Conservation (phyloP, 2,113 vertebrate genomes). For the Mola mola region DNA sequence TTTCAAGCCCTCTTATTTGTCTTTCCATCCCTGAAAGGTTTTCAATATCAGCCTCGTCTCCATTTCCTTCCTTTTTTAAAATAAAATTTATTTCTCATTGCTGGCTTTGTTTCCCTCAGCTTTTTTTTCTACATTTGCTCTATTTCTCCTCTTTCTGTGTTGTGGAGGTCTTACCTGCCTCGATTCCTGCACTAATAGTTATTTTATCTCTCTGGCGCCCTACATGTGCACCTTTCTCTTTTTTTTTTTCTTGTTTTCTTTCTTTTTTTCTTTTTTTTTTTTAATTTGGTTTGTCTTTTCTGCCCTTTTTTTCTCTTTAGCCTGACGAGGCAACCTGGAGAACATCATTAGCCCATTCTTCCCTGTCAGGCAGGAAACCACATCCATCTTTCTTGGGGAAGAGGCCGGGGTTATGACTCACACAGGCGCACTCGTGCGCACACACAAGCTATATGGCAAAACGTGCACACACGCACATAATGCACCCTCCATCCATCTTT, state of each 20-base stretch:
- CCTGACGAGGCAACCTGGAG: constrained; percentile 55
- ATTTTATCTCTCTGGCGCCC: constrained; percentile 59
- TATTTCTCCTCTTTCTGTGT: background rate
- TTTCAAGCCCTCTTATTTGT: background rate
- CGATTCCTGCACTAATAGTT: constrained; percentile 65
- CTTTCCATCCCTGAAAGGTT: constrained; percentile 15
- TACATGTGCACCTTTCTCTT: constrained; percentile 12
- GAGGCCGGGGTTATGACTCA: constrained; percentile 68
- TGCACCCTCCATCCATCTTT: constrained; percentile 51
- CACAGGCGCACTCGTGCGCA: constrained; percentile 13
- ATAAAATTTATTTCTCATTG: background rate
- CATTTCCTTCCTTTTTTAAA: constrained; percentile 2
- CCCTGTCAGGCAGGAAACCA: constrained; percentile 67
- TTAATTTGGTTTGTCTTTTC: constrained; percentile 18
- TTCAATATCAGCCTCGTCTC: background rate
- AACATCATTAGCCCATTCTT: constrained; percentile 71
- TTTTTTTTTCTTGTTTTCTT: constrained; percentile 23
- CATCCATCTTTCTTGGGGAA: constrained; percentile 66
- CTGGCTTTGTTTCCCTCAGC: constrained; percentile 23
- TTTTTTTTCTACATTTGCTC: constrained; percentile 3
- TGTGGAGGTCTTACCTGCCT: background rate
- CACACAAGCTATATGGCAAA: background rate
- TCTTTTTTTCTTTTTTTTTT: background rate
- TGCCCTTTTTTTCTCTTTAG: constrained; percentile 36
- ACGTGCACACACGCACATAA: constrained; percentile 23